A percentile compares a stretch with the other conserved stretches of the same genome.
These are phyloP conservation scores for Marronus borbonicus DNA, from an alignment of 2,888 invertebrate species.

Conservation along the genomic window DNA sequence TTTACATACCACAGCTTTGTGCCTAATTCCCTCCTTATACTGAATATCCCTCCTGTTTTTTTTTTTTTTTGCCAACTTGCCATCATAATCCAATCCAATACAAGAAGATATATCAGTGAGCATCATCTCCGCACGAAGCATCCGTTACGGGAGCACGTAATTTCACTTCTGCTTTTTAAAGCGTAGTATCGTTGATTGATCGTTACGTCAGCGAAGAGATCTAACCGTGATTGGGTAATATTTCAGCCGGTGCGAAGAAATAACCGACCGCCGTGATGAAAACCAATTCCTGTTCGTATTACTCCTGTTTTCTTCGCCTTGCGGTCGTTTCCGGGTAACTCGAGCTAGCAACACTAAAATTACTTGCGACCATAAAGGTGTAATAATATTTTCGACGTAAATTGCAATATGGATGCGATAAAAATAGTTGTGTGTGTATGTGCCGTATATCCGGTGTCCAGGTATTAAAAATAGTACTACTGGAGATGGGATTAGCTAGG, in stretches of 20 bases:
- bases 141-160: conserved; percentile 30
- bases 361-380: conserved; percentile 26
- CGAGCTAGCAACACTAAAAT: neutral
- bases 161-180: conserved; percentile 47
- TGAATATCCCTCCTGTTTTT: too few species aligned
- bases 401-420: neutral
- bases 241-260: conserved; percentile 35
- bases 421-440: neutral
- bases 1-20: too few species aligned
- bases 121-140: neutral
- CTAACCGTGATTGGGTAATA: conserved; percentile 50
- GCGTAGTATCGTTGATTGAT: conserved; percentile 49
- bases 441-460: too few species aligned
- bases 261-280: conserved; percentile 28
- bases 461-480: too few species aligned
- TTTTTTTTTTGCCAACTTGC: too few species aligned
- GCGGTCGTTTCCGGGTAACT: neutral
- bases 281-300: conserved; percentile 39
- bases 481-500: too few species aligned
- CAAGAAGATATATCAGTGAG: too few species aligned
- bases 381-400: conserved; percentile 19
- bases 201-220: conserved; percentile 47
- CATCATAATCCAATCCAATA: too few species aligned
- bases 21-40: too few species aligned
- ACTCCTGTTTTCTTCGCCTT: conserved; percentile 33